Evolutionary conservation across 2,113 vertebrate species (phyloP).

Genomic region (Cyprinodon brontotheroides): DNA sequence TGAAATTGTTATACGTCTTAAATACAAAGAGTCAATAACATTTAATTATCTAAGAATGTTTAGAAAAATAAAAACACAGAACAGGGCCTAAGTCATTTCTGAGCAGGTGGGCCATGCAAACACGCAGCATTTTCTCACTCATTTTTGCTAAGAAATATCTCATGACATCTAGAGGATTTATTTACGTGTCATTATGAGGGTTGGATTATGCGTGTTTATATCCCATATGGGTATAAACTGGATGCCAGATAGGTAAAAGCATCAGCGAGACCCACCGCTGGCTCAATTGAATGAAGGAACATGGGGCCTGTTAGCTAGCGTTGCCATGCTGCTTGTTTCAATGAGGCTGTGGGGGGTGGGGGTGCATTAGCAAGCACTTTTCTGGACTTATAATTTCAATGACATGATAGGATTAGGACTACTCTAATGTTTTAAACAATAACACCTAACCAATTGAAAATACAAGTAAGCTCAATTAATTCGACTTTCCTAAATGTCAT

Average conservation of each 20-base stretch:
- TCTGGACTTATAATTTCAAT: slow-evolving; percentile 57
- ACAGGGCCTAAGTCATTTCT: slow-evolving; percentile 67
- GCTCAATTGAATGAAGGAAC: slow-evolving; percentile 64
- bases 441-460: not conserved
- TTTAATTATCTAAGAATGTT: not conserved
- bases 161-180: slow-evolving; percentile 30
- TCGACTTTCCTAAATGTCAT: not conserved
- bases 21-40: not conserved
- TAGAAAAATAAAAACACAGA: slow-evolving; percentile 34
- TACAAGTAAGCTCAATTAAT: too few relatives aligned
- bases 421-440: not conserved
- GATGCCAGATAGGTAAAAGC: not conserved
- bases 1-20: not conserved
- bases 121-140: slow-evolving; percentile 69
- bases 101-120: slow-evolving; percentile 75
- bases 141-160: slow-evolving; percentile 12
- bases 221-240: not conserved
- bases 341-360: slow-evolving; percentile 60
- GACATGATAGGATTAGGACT: slow-evolving; percentile 38
- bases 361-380: slow-evolving; percentile 77
- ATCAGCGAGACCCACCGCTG: not conserved
- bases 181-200: not conserved
- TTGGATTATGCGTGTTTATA: fast-evolving
- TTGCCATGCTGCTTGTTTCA: slow-evolving; percentile 72
- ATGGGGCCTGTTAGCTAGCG: slow-evolving; percentile 70